phyloP scores from a whole-genome alignment of 2,797 vertebrate species.

The Brachyrhaphis roseni region DNA sequence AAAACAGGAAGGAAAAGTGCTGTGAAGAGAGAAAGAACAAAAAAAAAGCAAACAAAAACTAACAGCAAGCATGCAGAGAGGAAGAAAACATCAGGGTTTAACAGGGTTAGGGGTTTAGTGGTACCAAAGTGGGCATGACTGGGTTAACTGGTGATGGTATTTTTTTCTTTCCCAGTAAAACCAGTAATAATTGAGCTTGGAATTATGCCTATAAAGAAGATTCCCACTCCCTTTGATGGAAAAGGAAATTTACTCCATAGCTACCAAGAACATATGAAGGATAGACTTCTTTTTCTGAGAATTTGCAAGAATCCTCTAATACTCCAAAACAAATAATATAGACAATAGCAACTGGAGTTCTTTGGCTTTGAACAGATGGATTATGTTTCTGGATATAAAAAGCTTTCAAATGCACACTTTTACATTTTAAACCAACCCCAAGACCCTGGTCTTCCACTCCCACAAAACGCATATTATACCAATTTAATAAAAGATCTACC shows the following conservation, averaged over 20 bases:
- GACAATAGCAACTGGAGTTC: slow-evolving; percentile 3
- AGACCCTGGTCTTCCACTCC: slow-evolving; percentile 64
- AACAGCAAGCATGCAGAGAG: slow-evolving; percentile 82
- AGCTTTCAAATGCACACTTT: neutral
- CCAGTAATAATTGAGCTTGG: neutral
- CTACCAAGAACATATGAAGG: neutral
- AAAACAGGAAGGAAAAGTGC: slow-evolving; percentile 55
- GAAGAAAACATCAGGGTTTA: slow-evolving; percentile 62
- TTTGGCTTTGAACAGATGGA: slow-evolving; percentile 44
- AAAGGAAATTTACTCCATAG: no score
- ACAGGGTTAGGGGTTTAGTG: slow-evolving; percentile 2
- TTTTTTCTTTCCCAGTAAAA: neutral
- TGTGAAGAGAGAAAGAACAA: slow-evolving; percentile 18
- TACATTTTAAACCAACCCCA: slow-evolving; percentile 18
- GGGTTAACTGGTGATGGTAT: neutral
- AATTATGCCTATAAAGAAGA: slow-evolving; percentile 46
- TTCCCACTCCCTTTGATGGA: slow-evolving; percentile 1
- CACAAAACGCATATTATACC: slow-evolving; percentile 48
- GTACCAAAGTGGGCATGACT: neutral
- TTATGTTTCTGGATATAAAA: slow-evolving; percentile 1
- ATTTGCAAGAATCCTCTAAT: slow-evolving; percentile 1
- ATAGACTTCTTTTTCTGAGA: neutral
- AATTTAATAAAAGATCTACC: slow-evolving; percentile 57
- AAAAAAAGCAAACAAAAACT: slow-evolving; percentile 72
- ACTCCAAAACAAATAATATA: slow-evolving; percentile 3